phyloP scores from a whole-genome alignment of 2,888 invertebrate genomes.

The Stenichneumon culpator region DNA sequence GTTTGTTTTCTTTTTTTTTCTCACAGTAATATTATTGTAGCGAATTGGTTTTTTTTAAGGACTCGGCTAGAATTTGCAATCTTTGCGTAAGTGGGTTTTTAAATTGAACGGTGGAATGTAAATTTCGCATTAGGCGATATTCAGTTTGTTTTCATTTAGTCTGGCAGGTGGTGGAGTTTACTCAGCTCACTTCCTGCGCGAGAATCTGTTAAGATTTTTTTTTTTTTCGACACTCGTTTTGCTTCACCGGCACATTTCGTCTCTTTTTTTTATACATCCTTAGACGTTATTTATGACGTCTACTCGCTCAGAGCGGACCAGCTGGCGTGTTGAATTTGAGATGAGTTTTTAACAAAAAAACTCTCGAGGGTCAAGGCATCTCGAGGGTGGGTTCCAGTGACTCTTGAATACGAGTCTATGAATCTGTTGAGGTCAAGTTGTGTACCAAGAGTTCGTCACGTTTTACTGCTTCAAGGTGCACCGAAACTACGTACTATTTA shows the following conservation, averaged over 20 bases:
- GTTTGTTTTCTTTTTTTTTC: not conserved
- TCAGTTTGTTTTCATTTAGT: constrained; percentile 42
- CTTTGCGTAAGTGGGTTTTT: not conserved
- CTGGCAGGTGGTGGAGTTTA: constrained; percentile 40
- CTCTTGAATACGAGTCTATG: not conserved
- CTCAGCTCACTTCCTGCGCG: constrained; percentile 25
- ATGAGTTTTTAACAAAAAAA: not conserved
- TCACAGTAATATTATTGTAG: not conserved
- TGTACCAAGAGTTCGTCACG: not conserved
- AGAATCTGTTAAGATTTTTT: constrained; percentile 24
- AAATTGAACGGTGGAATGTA: not conserved
- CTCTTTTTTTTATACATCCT: not conserved
- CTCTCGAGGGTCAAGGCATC: not conserved
- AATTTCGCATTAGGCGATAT: constrained; percentile 12
- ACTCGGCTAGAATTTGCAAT: not conserved
- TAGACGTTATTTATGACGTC: not conserved
- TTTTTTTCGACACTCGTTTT: not conserved
- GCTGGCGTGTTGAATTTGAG: not conserved
- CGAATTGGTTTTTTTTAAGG: not conserved
- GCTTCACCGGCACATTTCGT: not conserved
- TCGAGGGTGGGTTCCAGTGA: not conserved
- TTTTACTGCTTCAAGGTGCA: not conserved
- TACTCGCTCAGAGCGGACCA: not conserved
- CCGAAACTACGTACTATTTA: not conserved
- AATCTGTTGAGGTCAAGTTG: constrained; percentile 1